These are phyloP conservation scores for Decapterus maruadsi DNA, from an alignment of 2,797 vertebrate genomes.

Conservation along the genomic window DNA sequence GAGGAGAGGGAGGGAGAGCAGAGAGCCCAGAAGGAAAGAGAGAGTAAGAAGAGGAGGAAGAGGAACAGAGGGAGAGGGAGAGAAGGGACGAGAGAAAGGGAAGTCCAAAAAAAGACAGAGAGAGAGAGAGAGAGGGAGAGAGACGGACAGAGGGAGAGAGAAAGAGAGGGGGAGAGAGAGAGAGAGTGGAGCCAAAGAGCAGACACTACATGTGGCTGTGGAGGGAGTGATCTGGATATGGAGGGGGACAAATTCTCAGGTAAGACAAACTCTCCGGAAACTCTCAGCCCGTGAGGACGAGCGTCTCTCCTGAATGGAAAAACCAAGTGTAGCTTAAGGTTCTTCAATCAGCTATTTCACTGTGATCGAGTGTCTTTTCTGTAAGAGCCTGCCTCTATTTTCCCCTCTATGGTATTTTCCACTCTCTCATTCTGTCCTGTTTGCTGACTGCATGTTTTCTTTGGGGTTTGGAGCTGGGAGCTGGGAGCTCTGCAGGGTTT, in stretches of 20 bases:
- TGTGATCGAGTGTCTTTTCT: constrained; percentile 52
- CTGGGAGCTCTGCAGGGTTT: constrained; percentile 62
- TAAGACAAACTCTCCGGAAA: constrained; percentile 71
- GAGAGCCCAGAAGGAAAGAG: constrained; percentile 54
- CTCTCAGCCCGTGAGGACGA: constrained; percentile 22
- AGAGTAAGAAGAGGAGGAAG: constrained; percentile 61
- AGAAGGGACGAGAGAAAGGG: constrained; percentile 73
- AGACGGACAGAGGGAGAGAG: constrained; percentile 44
- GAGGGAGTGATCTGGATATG: constrained; percentile 84
- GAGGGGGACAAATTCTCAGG: constrained; percentile 90
- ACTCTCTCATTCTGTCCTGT: constrained; percentile 80
- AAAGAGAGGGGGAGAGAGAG: constrained; percentile 44
- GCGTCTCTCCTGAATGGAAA: constrained; percentile 22
- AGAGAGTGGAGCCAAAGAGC: constrained; percentile 70
- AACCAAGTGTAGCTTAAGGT: constrained; percentile 3
- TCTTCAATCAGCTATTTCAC: constrained; percentile 35
- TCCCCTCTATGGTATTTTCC: constrained; percentile 81
- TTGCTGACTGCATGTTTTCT: constrained; percentile 83
- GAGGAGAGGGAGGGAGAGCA: constrained; percentile 57
- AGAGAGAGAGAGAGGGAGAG: constrained; percentile 43
- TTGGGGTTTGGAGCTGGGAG: constrained; percentile 72
- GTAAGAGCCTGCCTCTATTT: constrained; percentile 56
- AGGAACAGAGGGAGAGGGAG: constrained; percentile 61
- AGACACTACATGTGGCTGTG: constrained; percentile 83
- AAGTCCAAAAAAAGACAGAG: constrained; percentile 82